Base-by-base conservation (phyloP, 2,797 vertebrate genomes). In the Myotis findleyi region DNA sequence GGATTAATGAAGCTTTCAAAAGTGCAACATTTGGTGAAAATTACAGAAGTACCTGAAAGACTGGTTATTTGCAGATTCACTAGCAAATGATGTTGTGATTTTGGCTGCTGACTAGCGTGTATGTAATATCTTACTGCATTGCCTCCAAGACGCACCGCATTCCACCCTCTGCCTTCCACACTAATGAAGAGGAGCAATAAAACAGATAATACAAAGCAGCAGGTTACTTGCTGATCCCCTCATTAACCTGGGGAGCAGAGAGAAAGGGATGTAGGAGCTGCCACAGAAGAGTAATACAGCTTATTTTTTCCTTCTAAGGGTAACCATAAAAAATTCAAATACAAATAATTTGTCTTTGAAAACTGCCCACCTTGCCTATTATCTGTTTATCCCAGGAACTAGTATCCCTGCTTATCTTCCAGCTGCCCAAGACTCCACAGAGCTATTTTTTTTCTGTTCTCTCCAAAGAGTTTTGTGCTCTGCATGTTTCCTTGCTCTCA, bases 1-100 rank as follows among this genome's bases (percentile, higher is more conserved):
- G 62, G 69, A 97, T 95, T 95, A 97, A 97, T 97, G 96, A 96
- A 95, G 94, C 91, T 97, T 96, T 96, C 91, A 87, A 95, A 95
- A 91, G 66, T 72, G 71, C 79, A 92, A n/a, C 82, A 97, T 94
- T 94, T 95, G 90, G 82, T 92, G 68, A 93, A 97, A 96, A 96
- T 95, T 92, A 87, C 44, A 85, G 83, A 84, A 94, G 80, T 93
- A 95, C 69, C 59, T 90, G 55, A 94, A 97, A 75, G 66, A 95
- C 75, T 90, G 80, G 38, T 93, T 94, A 95, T 95, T 85, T 93
- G 90, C 44, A 95, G 92, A 96, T 95, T 88, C 49, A 82, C 85
- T 94, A 71, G 73, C 62, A 95, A 96, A 89, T 84, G 14, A 96
- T 82, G 62, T 68, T 88, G 80, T 90, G 95, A 76, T 87, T 83